Conservation (phyloP, 2,113 vertebrate genomes). For the Rhadina sibilatrix region DNA sequence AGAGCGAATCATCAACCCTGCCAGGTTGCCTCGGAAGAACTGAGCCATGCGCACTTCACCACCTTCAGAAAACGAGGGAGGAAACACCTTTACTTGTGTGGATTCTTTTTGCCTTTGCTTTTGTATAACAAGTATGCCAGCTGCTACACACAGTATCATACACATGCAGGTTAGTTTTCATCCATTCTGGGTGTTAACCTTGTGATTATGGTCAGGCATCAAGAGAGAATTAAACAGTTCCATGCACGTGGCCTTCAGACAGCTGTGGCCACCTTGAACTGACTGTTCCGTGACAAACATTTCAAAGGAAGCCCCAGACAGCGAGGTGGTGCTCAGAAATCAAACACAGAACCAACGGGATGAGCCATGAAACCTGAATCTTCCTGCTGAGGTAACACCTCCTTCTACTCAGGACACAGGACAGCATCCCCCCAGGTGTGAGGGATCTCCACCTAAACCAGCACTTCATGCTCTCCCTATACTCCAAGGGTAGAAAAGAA, state of each 20-base stretch:
- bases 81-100: fast-evolving
- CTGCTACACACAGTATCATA: slow-evolving; percentile 7
- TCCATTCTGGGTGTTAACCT: slow-evolving; percentile 64
- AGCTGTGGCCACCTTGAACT: not conserved
- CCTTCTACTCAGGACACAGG: not conserved
- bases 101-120: not conserved
- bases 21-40: slow-evolving; percentile 93
- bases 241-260: slow-evolving; percentile 75
- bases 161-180: slow-evolving; percentile 89
- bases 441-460: not conserved
- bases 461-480: not conserved
- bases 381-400: not conserved
- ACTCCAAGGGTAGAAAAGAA: not conserved
- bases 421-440: not conserved
- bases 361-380: not conserved
- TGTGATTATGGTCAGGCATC: slow-evolving; percentile 39
- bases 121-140: not conserved
- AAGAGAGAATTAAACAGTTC: slow-evolving; percentile 21
- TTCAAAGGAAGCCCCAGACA: not conserved
- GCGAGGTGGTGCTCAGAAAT: not conserved
- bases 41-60: slow-evolving; percentile 89
- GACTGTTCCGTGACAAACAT: not conserved
- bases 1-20: slow-evolving; percentile 89
- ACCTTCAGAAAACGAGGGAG: slow-evolving; percentile 63
- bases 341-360: not conserved